Percentiles rank a stretch among this genome's conserved stretches.
phyloP scores from a whole-genome alignment of 1,140 invertebrate genomes.

The Penaeus vannamei region DNA sequence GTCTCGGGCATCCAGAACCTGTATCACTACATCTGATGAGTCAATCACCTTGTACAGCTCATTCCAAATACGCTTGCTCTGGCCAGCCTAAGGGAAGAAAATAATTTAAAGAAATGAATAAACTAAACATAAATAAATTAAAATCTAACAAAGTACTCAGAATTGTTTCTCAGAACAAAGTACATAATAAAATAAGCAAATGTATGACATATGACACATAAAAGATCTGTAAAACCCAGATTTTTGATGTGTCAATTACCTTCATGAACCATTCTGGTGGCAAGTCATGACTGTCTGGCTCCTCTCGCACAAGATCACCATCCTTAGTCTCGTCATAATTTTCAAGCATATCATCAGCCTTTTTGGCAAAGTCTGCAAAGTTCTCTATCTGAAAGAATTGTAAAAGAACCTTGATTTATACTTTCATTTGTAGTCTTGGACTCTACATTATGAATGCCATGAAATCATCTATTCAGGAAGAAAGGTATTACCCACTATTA shows the following conservation, averaged over 20 bases:
- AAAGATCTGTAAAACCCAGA: neutral
- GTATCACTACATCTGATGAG: conserved; percentile 96
- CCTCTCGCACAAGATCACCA: conserved; percentile 83
- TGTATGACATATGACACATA: neutral
- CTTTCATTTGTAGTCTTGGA: too few relatives aligned
- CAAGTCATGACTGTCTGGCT: conserved; percentile 81
- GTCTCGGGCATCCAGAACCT: conserved; percentile 94
- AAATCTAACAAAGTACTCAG: too few relatives aligned
- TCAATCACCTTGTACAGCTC: conserved; percentile 99
- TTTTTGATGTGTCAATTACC: conserved; percentile 11
- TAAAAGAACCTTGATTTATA: too few relatives aligned
- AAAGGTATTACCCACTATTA: too few relatives aligned
- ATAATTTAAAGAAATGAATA: conserved; percentile 71
- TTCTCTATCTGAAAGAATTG: conserved; percentile 72
- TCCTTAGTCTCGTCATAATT: conserved; percentile 87
- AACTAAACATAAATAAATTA: neutral
- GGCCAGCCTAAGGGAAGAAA: conserved; percentile 79
- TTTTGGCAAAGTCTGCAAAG: conserved; percentile 80
- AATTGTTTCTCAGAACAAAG: too few relatives aligned
- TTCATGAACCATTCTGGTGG: conserved; percentile 67
- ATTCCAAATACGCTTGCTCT: conserved; percentile 98
- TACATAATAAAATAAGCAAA: neutral
- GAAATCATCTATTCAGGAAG: too few relatives aligned
- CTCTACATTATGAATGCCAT: too few relatives aligned
- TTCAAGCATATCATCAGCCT: conserved; percentile 80